Base-by-base conservation (phyloP, 35 echinoderm and acorn worm species). In the Apostichopus californicus region DNA sequence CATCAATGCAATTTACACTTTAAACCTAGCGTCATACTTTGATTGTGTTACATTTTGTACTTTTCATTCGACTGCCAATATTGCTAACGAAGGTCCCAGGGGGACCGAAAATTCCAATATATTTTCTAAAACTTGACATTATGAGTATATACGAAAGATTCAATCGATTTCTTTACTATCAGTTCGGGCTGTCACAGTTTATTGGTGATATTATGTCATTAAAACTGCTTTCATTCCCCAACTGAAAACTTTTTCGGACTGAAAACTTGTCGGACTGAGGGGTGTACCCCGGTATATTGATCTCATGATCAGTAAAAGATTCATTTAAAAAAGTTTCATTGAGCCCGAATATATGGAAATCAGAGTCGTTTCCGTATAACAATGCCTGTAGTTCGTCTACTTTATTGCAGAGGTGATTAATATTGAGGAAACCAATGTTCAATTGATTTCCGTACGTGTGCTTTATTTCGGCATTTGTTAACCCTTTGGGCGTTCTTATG, bases 301-400 rank as follows among this genome's bases (percentile, higher is more conserved):
- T 4, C 78, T 79, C n/a, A 52, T 79, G 34, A 79, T 79, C 78
- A 52, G 78, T 79, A 52, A 13, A 20, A 79, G 78, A 13, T 9
- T 79, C 78, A 52, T 79, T 79, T 79, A 52, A 52, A 79, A 79
- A 79, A 52, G 78, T 79, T 79, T 79, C 78, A 20, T 79, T 79
- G 20, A 79, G 8, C 9, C 9, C 78, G 20, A 79, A 79, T 13
- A 79, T 9, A 79, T 79, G 9, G 34, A 79, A 79, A 13, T 79
- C n/a, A 13, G 9, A 13, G n/a, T 25, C 8, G 9, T 20, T 20
- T 13, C n/a, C n/a, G 78, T 9, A 9, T 13, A 79, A 13, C 9
- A 79, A 13, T 13, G 9, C 8, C n/a, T 79, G 78, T 20, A 79
- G n/a, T 20, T 79, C 9, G 78, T 79, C 78, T 20, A 79, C 78